These are phyloP conservation scores for Wasmannia auropunctata DNA, from an alignment of 1,140 invertebrate genomes.

Conservation along the genomic window DNA sequence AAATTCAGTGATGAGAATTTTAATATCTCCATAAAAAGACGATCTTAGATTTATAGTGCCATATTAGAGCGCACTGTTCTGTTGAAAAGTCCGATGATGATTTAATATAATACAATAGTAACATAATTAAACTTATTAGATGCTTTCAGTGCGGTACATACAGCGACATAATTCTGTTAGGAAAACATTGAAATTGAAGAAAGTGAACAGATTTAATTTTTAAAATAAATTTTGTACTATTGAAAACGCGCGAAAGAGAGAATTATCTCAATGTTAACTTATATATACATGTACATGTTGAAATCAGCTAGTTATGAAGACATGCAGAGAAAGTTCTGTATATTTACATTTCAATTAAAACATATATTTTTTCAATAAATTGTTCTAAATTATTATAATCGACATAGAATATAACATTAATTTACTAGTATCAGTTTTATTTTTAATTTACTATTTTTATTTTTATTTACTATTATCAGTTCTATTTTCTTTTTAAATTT, in stretches of 20 bases:
- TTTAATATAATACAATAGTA: conserved; percentile 46
- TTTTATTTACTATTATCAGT: not conserved
- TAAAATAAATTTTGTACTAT: conserved; percentile 60
- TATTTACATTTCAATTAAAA: conserved; percentile 34
- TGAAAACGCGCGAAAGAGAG: conserved; percentile 14
- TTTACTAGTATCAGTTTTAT: conserved; percentile 24
- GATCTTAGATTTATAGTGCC: conserved; percentile 37
- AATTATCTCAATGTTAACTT: conserved; percentile 26
- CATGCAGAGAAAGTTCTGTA: not conserved
- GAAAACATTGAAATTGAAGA: conserved; percentile 43
- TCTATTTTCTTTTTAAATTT: conserved; percentile 30
- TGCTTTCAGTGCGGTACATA: conserved; percentile 55
- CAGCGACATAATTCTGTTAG: conserved; percentile 45
- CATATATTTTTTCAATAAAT: conserved; percentile 9
- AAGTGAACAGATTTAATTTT: conserved; percentile 32
- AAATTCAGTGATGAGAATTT: conserved; percentile 49
- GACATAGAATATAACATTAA: conserved; percentile 5
- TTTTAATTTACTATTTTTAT: too few species aligned
- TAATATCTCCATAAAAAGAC: conserved; percentile 51
- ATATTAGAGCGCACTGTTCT: conserved; percentile 44
- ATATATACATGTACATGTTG: conserved; percentile 32
- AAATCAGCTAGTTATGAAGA: conserved; percentile 48
- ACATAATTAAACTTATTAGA: conserved; percentile 48
- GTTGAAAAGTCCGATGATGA: conserved; percentile 42
- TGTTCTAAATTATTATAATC: conserved; percentile 24